phyloP scores from a whole-genome alignment of 2,113 vertebrate species.

The Pongo abelii region DNA sequence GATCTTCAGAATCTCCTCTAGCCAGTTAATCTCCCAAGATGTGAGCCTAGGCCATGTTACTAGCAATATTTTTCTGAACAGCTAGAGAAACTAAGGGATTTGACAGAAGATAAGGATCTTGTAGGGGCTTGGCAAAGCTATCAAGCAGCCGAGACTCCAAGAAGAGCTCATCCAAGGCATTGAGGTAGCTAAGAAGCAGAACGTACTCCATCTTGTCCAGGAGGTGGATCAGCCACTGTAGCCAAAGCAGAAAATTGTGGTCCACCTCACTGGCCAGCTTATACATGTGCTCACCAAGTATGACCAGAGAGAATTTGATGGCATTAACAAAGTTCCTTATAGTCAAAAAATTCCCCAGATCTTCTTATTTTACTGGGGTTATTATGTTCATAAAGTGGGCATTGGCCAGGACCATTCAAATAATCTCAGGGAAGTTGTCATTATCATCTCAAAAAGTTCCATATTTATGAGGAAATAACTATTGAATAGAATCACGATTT shows the following conservation, averaged over 20 bases:
- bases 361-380: neutral
- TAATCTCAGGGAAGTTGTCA: neutral
- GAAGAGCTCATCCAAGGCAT: neutral
- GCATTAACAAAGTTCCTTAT: neutral
- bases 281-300: neutral
- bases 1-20: neutral
- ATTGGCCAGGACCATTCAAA: neutral
- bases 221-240: neutral
- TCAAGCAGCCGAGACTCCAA: neutral
- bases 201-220: neutral
- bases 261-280: neutral
- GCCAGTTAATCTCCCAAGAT: neutral
- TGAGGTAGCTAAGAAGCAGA: neutral
- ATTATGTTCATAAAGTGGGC: neutral
- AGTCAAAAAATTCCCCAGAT: neutral
- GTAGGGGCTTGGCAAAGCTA: neutral
- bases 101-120: neutral
- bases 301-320: neutral
- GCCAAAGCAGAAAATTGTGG: neutral
- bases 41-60: neutral
- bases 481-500: neutral
- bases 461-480: neutral
- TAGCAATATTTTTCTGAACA: neutral
- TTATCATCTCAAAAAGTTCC: neutral
- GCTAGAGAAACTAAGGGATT: neutral